These are phyloP conservation scores for Agrochola circellaris DNA, from an alignment of 2,888 invertebrate species.

Conservation along the genomic window DNA sequence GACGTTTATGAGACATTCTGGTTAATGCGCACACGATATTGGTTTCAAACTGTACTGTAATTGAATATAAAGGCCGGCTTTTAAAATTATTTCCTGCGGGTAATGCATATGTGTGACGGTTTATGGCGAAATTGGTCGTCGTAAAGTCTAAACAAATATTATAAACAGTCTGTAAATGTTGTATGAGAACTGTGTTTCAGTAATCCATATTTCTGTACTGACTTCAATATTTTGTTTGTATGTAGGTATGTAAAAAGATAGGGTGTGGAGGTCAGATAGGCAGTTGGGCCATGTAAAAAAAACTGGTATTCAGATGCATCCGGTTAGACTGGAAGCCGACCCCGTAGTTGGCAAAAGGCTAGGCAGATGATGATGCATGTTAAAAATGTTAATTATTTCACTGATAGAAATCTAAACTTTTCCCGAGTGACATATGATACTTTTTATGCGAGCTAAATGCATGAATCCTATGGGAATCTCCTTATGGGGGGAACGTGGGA, in stretches of 20 bases:
- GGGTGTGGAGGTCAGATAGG: no score
- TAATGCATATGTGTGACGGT: neutral
- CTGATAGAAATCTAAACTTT: neutral
- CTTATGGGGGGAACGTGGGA: no score
- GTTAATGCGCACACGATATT: constrained; percentile 62
- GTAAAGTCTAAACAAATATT: constrained; percentile 41
- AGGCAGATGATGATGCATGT: no score
- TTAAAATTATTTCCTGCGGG: constrained; percentile 41
- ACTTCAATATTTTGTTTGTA: neutral
- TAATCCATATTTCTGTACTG: neutral
- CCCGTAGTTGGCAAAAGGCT: no score
- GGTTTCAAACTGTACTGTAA: constrained; percentile 60
- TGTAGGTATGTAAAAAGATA: no score
- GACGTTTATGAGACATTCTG: constrained; percentile 64
- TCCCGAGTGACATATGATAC: neutral
- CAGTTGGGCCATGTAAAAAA: no score
- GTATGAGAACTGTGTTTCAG: neutral
- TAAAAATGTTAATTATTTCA: neutral
- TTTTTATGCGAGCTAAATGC: neutral
- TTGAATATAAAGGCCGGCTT: constrained; percentile 58
- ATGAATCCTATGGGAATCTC: no score
- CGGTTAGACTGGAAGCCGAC: no score
- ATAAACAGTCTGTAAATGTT: constrained; percentile 23
- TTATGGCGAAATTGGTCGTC: constrained; percentile 20
- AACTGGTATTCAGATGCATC: no score